Evolutionary conservation across 2,888 invertebrate genomes (phyloP).

Genomic region (Thymelicus lineola): DNA sequence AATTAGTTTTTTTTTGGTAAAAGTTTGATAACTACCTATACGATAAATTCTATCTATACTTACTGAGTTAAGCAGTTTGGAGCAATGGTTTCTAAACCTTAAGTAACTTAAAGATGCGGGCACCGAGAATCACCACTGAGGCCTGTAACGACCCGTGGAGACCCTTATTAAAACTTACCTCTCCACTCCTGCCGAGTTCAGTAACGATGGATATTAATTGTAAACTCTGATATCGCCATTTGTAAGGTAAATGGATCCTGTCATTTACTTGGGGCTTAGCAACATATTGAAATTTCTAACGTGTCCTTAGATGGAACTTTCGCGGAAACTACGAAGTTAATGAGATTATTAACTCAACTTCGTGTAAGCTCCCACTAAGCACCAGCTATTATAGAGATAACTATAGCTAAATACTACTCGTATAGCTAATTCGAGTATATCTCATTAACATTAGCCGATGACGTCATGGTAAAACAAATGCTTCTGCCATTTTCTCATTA

Average conservation of each 20-base stretch:
- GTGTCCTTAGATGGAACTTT: conserved; percentile 5
- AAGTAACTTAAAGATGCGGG: conserved; percentile 32
- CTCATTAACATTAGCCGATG: no score
- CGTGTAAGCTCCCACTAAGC: neutral
- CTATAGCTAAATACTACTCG: no score
- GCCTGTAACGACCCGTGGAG: conserved; percentile 72
- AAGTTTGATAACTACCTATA: no score
- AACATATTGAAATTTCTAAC: conserved; percentile 32
- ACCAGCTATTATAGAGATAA: no score
- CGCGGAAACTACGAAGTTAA: neutral
- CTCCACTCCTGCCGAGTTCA: conserved; percentile 62
- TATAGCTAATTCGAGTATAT: no score
- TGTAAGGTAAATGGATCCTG: conserved; percentile 47
- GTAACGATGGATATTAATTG: conserved; percentile 77
- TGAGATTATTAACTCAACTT: conserved; percentile 7
- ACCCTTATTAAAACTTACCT: conserved; percentile 80
- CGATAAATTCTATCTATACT: no score
- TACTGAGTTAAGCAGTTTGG: neutral
- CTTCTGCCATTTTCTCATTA: no score
- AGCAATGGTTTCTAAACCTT: conserved; percentile 4
- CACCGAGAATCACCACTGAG: conserved; percentile 28
- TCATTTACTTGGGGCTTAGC: conserved; percentile 27
- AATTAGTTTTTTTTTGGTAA: no score
- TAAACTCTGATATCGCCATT: conserved; percentile 66
- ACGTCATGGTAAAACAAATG: no score